phyloP scores from a whole-genome alignment of 2,113 vertebrate genomes.

The Pterocles orientalis region DNA sequence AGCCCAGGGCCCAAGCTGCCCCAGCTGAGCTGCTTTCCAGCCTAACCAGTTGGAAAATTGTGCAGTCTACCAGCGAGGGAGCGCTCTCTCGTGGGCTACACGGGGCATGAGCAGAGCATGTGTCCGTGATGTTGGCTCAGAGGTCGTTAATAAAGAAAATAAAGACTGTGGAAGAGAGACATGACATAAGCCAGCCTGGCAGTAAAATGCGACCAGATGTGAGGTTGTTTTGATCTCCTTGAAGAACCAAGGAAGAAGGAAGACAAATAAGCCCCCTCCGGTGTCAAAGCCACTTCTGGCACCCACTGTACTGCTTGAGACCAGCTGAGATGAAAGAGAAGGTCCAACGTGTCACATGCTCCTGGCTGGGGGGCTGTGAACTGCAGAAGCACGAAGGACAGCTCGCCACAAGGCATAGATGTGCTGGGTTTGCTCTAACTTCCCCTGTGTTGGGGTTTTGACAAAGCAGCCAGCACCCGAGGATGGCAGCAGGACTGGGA shows the following conservation, averaged over 20 bases:
- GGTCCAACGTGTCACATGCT: fast-evolving
- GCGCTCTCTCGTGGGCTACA: background rate
- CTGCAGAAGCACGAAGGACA: background rate
- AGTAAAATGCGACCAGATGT: conserved; percentile 29
- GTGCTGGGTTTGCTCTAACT: background rate
- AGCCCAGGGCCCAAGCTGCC: background rate
- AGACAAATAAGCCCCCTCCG: background rate
- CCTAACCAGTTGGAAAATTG: background rate
- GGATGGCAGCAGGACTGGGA: background rate
- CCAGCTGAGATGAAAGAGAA: background rate
- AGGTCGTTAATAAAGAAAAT: conserved; percentile 33
- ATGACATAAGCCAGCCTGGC: background rate
- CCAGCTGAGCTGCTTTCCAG: background rate
- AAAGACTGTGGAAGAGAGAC: background rate
- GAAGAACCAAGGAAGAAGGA: background rate
- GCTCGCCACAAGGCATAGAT: background rate
- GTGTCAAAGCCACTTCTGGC: background rate
- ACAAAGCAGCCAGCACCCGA: background rate
- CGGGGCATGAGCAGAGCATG: fast-evolving
- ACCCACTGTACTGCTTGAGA: background rate
- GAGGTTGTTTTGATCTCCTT: background rate
- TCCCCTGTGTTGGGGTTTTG: fast-evolving
- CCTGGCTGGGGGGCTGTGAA: background rate
- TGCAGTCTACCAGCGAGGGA: background rate
- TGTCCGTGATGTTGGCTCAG: background rate